Evolutionary conservation across 2,797 vertebrate genomes (phyloP).

Genomic region (Rhincodon typus): DNA sequence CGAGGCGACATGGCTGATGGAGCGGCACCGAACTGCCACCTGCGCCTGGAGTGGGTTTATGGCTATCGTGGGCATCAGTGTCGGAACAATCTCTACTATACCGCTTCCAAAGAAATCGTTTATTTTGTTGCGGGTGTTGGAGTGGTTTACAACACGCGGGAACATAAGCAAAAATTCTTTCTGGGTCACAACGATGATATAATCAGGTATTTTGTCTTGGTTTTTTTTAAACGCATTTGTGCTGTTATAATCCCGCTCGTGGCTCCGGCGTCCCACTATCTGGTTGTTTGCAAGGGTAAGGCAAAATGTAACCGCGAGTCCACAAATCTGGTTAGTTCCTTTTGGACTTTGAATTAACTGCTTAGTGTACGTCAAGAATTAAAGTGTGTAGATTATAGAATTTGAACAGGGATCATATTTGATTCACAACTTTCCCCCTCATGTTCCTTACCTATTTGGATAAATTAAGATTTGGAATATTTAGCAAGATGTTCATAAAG

Average conservation of each 20-base stretch:
- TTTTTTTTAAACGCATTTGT: neutral
- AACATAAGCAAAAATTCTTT: slow-evolving; percentile 99
- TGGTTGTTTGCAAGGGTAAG: neutral
- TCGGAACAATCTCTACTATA: slow-evolving; percentile 99
- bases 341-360: neutral
- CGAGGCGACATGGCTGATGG: slow-evolving; percentile 84
- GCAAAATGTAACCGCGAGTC: neutral
- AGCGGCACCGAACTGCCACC: slow-evolving; percentile 91
- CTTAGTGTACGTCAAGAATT: neutral
- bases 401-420: neutral
- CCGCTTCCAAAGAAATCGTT: slow-evolving; percentile 92
- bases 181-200: slow-evolving; percentile 98
- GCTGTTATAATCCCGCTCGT: neutral
- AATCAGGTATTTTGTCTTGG: slow-evolving; percentile 75
- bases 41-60: slow-evolving; percentile 97
- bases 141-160: slow-evolving; percentile 94
- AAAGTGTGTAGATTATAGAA: neutral
- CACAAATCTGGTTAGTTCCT: slow-evolving; percentile 1
- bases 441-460: neutral
- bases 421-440: neutral
- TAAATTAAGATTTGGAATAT: neutral
- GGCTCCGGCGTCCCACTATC: neutral
- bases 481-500: neutral
- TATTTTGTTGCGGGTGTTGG: slow-evolving; percentile 96
- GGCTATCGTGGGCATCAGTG: slow-evolving; percentile 97